phyloP scores from a whole-genome alignment of 2,888 invertebrate species.

The Cataglyphis livida region DNA sequence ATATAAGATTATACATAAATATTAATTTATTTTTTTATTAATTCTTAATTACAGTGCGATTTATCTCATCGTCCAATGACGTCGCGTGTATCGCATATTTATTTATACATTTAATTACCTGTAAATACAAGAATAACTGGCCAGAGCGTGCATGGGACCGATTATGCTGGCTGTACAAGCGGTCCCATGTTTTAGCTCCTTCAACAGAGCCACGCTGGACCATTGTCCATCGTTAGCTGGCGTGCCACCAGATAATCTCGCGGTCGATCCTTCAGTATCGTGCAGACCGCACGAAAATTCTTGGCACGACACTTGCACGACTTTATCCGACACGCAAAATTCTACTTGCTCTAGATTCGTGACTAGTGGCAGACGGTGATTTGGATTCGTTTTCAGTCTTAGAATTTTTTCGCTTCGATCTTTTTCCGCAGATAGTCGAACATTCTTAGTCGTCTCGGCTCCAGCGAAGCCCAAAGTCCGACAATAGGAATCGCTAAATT shows the following conservation, averaged over 20 bases:
- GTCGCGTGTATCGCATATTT: neutral
- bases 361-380: constrained; percentile 81
- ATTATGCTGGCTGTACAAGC: constrained; percentile 85
- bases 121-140: constrained; percentile 84
- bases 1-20: neutral
- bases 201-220: constrained; percentile 87
- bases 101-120: constrained; percentile 72
- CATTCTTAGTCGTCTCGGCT: constrained; percentile 84
- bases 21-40: neutral
- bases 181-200: constrained; percentile 80
- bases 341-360: constrained; percentile 85
- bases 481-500: constrained; percentile 87
- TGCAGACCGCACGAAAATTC: constrained; percentile 85
- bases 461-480: constrained; percentile 87
- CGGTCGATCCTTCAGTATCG: constrained; percentile 82
- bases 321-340: constrained; percentile 84
- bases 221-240: constrained; percentile 86
- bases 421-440: constrained; percentile 86
- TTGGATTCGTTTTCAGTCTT: constrained; percentile 79
- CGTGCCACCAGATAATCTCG: constrained; percentile 86
- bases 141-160: constrained; percentile 84
- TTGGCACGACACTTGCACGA: constrained; percentile 87
- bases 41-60: neutral
- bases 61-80: neutral
- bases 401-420: constrained; percentile 83